Base-by-base conservation (phyloP, 2,113 vertebrate genomes). In the Prinia subflava region DNA sequence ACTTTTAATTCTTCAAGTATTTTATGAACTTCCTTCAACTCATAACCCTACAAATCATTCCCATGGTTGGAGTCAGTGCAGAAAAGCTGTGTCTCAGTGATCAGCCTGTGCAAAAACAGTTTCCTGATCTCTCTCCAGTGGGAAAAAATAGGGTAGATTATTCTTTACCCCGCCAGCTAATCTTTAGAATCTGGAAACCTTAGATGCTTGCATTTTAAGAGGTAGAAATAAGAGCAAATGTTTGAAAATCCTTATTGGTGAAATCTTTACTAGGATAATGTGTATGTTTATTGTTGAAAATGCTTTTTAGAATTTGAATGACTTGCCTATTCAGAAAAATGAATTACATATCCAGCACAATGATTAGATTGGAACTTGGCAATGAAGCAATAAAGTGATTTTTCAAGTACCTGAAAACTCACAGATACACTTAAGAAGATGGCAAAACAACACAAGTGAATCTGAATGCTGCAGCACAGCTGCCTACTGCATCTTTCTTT, bases 201-300 rank as follows among this genome's bases (percentile, higher is more conserved):
- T 56, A 94, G 87, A 92, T 52, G 68, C 39, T 77, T 78, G 50
- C 41, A 64, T 75, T 87, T 95, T 92, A 89, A 46, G 28, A 87
- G 28, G 52, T 6, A 88, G 60, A 92, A 90, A 83, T 90, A 81
- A 70, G 75, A 88, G 83, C n/a, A 71, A 83, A 92, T 70, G 46
- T 65, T 57, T 84, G 49, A 93, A 94, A 97, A 92, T 82, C 73
- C 64, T 84, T 78, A 85, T 73, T 80, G 89, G 86, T 47, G 89
- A 93, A 75, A 87, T 67, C 71, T 90, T 89, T 42, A 63, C 76
- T 31, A 50, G 17, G 35, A 59, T 47, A 94, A 92, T 11, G 30
- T 10, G n/a, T 14, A 35, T 17, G 12, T 31, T 90, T 67, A n/a
- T 47, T 64, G 28, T 33, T 65, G 47, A 10, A 82, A 90, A 63